Evolutionary conservation across 1,140 invertebrate genomes (phyloP), one percentile per base, ranked within the genome.

Genomic region (Pogonognathellus flavescens): DNA sequence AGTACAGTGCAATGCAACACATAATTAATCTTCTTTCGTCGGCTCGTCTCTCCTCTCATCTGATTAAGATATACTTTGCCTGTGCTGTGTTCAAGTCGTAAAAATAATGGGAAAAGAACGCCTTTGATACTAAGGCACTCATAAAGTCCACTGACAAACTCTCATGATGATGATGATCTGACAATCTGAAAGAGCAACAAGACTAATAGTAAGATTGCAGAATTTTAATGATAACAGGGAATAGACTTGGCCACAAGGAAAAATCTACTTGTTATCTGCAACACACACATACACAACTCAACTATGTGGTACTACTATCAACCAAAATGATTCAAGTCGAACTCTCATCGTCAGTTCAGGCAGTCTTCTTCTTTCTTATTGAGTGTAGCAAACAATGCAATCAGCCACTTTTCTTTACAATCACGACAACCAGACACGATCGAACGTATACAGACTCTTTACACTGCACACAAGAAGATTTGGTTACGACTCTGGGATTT

Each of bases 331-430:
- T 60, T 60, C 22, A 66, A 66, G 22, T 66, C 20, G 22, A 62
- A 62, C 62, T 66, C 62, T 25, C 22, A 66, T 66, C 8, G 13
- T 66, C 62, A 41, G 31, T 41, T 41, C 31, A 41, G 31, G 31
- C 31, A 41, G 31, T 41, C 31, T 41, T 41, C 31, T 41, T 41
- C 31, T 41, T 41, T 41, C 31, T 41, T 41, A 13, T 57, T 14
- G 16, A 76, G 31, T 76, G 41, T 50, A 76, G 49, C 70, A 50
- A 76, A 76, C 70, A 76, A 76, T 76, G 70, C 70, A 76, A 76
- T 76, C 70, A 76, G 41, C 70, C 41, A 76, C 70, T 76, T 76
- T 76, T 76, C 70, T 76, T 76, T 76, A 50, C 70, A 76, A 76
- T 76, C 70, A 76, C 70, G 70, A 76, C 70, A 76, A 76, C 14